Conservation (phyloP, 2,888 invertebrate species). For the Drosophila monieri region DNA sequence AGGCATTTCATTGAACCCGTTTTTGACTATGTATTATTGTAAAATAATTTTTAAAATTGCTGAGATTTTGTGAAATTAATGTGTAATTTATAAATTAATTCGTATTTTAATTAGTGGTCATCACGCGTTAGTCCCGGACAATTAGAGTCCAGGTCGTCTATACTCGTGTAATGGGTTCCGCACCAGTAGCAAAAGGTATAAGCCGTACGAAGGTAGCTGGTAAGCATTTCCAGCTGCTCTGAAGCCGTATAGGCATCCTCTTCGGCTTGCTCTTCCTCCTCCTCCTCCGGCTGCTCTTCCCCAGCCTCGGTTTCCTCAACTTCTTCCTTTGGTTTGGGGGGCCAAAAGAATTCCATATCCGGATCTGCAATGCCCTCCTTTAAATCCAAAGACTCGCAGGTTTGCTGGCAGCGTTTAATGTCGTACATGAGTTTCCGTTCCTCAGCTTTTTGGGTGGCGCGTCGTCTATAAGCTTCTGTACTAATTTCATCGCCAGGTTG, state of each 20-base stretch:
- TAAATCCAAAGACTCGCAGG: slow-evolving; percentile 86
- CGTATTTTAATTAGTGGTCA: slow-evolving; percentile 85
- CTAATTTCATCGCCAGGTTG: slow-evolving; percentile 69
- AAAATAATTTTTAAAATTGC: slow-evolving; percentile 60
- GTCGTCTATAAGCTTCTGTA: slow-evolving; percentile 85
- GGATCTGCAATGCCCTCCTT: slow-evolving; percentile 85
- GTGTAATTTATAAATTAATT: slow-evolving; percentile 8
- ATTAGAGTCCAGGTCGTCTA: slow-evolving; percentile 86
- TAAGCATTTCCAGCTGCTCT: slow-evolving; percentile 87
- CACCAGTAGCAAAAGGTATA: slow-evolving; percentile 93
- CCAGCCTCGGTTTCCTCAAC: slow-evolving; percentile 74
- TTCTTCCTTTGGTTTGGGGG: slow-evolving; percentile 66
- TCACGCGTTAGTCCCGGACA: slow-evolving; percentile 88
- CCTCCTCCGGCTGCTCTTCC: slow-evolving; percentile 71
- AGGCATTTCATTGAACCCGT: slow-evolving; percentile 34
- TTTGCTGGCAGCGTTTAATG: slow-evolving; percentile 84
- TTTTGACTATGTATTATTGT: slow-evolving; percentile 71
- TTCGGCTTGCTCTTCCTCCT: slow-evolving; percentile 69
- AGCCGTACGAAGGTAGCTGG: slow-evolving; percentile 88
- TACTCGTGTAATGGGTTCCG: slow-evolving; percentile 88
- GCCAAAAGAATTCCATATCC: slow-evolving; percentile 88
- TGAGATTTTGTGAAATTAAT: slow-evolving; percentile 55
- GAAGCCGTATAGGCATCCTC: slow-evolving; percentile 75
- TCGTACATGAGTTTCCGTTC: slow-evolving; percentile 79
- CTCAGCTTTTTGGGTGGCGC: slow-evolving; percentile 84